Percentiles rank a stretch among this genome's conserved stretches.
These are phyloP conservation scores for Cebidichthys violaceus DNA, from an alignment of 2,113 vertebrate genomes.

Conservation along the genomic window DNA sequence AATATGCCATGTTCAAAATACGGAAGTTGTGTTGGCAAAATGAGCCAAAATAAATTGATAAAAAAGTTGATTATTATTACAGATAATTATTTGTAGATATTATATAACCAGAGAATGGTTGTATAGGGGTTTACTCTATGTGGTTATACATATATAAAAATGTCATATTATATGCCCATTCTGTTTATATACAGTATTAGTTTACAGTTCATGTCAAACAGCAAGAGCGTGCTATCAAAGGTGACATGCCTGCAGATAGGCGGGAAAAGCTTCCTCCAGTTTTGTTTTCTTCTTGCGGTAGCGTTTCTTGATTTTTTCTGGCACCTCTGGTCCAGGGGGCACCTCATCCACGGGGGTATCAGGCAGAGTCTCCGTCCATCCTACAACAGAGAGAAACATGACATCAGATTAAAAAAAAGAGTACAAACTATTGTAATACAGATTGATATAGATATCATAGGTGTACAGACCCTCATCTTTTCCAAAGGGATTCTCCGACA, in stretches of 20 bases:
- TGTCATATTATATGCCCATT: not conserved
- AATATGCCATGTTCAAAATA: not conserved
- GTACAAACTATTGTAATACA: not conserved
- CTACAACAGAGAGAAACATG: constrained; percentile 56
- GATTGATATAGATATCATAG: not conserved
- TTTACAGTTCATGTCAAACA: not conserved
- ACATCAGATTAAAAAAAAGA: not conserved
- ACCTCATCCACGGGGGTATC: constrained; percentile 90
- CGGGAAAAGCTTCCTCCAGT: constrained; percentile 95
- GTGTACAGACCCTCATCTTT: constrained; percentile 90
- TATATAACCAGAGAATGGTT: not conserved
- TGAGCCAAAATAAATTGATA: too few relatives aligned
- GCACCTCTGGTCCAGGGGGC: constrained; percentile 86
- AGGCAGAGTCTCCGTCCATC: constrained; percentile 90
- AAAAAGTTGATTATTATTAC: not conserved
- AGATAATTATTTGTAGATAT: not conserved
- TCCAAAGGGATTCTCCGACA: constrained; percentile 88
- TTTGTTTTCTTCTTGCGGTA: constrained; percentile 98
- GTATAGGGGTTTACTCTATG: not conserved
- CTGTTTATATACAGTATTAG: not conserved
- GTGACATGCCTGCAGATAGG: constrained; percentile 91
- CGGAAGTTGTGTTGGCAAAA: not conserved
- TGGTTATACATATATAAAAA: not conserved
- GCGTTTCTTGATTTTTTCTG: constrained; percentile 97
- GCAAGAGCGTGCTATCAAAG: not conserved